These are phyloP conservation scores for Littorina saxatilis DNA, from an alignment of 1,140 invertebrate species.

Conservation along the genomic window DNA sequence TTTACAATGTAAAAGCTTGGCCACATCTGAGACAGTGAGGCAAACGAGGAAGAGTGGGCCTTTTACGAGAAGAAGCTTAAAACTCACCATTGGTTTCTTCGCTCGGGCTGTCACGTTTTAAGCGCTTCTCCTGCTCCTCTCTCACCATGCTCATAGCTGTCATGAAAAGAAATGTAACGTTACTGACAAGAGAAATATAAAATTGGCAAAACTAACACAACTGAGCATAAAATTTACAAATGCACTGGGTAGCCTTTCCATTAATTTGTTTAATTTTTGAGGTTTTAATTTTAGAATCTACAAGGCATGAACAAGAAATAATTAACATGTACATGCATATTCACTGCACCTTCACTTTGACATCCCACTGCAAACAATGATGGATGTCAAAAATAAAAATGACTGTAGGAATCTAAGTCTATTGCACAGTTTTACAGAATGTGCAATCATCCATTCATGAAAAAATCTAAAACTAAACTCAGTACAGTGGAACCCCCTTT, in stretches of 20 bases:
- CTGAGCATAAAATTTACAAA: background rate
- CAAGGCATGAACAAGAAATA: background rate
- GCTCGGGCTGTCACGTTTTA: conserved; percentile 33
- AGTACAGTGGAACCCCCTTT: background rate
- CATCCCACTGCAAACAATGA: background rate
- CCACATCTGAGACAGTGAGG: too few relatives aligned
- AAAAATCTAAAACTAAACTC: too few relatives aligned
- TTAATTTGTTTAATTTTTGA: background rate
- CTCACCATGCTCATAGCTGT: conserved; percentile 57
- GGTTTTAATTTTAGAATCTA: background rate
- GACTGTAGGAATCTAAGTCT: too few relatives aligned
- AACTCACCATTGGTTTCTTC: conserved; percentile 54
- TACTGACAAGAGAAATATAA: background rate
- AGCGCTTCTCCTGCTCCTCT: conserved; percentile 46
- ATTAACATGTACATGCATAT: background rate
- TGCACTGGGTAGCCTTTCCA: background rate
- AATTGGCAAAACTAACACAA: background rate
- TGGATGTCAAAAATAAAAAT: too few relatives aligned
- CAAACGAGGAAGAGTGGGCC: too few relatives aligned
- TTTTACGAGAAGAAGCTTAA: too few relatives aligned
- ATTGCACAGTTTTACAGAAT: too few relatives aligned
- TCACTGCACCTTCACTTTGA: too few relatives aligned
- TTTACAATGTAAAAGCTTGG: too few relatives aligned
- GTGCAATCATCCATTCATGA: too few relatives aligned
- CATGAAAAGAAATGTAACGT: background rate